These are phyloP conservation scores for Eulemur albifrons DNA, from an alignment of 2,797 vertebrate species.

Conservation along the genomic window DNA sequence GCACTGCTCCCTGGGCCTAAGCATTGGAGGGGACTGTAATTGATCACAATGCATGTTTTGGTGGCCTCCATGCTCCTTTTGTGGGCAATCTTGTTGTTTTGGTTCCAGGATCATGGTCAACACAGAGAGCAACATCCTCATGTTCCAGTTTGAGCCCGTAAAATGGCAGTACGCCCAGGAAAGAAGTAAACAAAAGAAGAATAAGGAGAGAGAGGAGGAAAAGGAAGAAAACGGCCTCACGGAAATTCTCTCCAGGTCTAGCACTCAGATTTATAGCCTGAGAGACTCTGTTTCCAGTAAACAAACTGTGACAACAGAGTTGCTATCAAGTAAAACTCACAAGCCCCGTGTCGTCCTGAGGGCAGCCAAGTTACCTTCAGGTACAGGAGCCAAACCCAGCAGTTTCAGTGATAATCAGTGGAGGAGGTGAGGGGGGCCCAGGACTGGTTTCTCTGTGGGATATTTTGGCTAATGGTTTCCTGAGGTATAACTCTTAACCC, in stretches of 20 bases:
- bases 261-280: background rate
- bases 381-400: constrained; percentile 15
- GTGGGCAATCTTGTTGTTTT: constrained; percentile 33
- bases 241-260: constrained; percentile 42
- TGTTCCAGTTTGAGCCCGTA: constrained; percentile 88
- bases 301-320: constrained; percentile 9
- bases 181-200: constrained; percentile 11
- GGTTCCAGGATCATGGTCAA: constrained; percentile 90
- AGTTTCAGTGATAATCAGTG: background rate
- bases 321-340: background rate
- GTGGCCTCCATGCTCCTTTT: background rate
- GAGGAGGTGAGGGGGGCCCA: background rate
- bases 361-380: background rate
- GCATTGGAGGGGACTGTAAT: background rate
- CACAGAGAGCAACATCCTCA: constrained; percentile 81
- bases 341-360: background rate
- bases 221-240: constrained; percentile 9
- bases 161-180: constrained; percentile 87
- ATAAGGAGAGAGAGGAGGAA: constrained; percentile 47
- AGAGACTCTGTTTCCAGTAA: constrained; percentile 33
- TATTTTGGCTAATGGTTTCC: background rate
- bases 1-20: background rate
- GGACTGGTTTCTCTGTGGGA: background rate
- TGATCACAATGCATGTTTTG: too few relatives aligned
- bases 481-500: background rate